These are phyloP conservation scores for Electrophaes corylata DNA, from an alignment of 2,888 invertebrate genomes.

Conservation along the genomic window DNA sequence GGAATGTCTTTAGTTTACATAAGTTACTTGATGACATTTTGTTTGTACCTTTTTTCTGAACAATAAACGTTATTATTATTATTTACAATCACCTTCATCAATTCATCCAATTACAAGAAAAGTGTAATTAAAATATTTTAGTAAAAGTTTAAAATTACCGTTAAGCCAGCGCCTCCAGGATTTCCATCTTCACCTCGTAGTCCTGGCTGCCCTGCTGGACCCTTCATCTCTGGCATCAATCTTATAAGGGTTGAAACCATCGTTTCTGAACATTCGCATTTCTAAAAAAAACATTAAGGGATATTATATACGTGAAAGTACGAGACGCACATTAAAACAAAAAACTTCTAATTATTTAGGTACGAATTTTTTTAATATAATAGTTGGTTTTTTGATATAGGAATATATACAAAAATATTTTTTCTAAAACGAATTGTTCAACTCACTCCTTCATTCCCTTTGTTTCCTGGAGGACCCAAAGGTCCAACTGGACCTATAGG, in stretches of 20 bases:
- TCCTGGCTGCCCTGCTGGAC: conserved; percentile 84
- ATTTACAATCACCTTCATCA: no score
- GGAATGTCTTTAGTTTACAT: no score
- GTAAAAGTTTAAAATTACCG: conserved; percentile 47
- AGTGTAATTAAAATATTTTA: not conserved
- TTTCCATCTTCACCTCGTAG: conserved; percentile 55
- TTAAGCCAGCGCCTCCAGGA: conserved; percentile 50
- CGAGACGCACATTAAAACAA: no score
- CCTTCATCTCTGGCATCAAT: conserved; percentile 71
- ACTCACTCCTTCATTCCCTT: conserved; percentile 49
- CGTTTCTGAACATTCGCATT: conserved; percentile 61
- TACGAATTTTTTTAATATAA: no score
- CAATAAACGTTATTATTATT: no score
- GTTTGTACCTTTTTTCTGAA: no score
- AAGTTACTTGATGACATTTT: no score
- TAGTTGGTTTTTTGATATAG: no score
- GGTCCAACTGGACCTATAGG: conserved; percentile 86
- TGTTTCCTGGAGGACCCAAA: conserved; percentile 73
- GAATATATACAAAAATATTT: no score
- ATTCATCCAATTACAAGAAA: no score
- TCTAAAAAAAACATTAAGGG: conserved; percentile 43
- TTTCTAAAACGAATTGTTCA: not conserved
- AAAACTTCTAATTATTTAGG: no score
- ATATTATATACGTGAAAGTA: no score
- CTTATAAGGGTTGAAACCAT: conserved; percentile 56